A percentile compares a stretch with the other conserved stretches of the same genome.
Conservation (phyloP, 37 sponge, comb jelly and placozoan species). For the Hexactinellida sp. region DNA sequence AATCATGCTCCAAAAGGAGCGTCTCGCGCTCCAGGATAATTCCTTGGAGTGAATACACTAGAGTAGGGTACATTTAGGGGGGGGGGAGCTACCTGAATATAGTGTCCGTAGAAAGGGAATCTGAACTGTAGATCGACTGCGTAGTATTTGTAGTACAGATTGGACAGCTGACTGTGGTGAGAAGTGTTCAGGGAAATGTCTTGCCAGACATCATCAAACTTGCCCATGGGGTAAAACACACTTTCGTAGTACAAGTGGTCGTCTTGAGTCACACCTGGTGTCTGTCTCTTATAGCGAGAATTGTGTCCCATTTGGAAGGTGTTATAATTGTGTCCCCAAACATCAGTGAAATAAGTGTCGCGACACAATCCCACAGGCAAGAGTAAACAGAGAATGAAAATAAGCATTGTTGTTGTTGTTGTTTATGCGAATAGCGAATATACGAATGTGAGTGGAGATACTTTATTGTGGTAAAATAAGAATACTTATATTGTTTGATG, state of each 20-base stretch:
- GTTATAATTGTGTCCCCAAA: not conserved
- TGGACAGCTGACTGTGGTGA: not conserved
- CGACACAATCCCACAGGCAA: not conserved
- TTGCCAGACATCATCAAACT: not conserved
- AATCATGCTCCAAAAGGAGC: too few relatives aligned
- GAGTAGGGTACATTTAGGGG: too few relatives aligned
- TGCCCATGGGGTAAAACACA: not conserved
- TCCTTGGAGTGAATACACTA: too few relatives aligned
- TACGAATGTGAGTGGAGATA: too few relatives aligned
- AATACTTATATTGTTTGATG: too few relatives aligned
- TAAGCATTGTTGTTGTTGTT: too few relatives aligned
- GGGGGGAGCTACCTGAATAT: conserved; percentile 24
- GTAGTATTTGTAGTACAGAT: not conserved
- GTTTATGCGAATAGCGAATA: too few relatives aligned
- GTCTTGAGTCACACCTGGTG: not conserved
- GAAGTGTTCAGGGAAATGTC: not conserved
- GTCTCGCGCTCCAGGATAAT: too few relatives aligned
- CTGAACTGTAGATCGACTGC: conserved; percentile 20
- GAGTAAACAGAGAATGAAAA: not conserved
- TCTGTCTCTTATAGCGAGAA: not conserved
- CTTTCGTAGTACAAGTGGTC: not conserved
- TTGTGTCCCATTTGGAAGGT: not conserved
- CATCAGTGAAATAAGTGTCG: not conserved
- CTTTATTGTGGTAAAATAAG: too few relatives aligned
- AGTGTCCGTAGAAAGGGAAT: conserved; percentile 64